These are phyloP conservation scores for Microtus richardsoni DNA, from an alignment of 2,113 vertebrate species.

Conservation along the genomic window DNA sequence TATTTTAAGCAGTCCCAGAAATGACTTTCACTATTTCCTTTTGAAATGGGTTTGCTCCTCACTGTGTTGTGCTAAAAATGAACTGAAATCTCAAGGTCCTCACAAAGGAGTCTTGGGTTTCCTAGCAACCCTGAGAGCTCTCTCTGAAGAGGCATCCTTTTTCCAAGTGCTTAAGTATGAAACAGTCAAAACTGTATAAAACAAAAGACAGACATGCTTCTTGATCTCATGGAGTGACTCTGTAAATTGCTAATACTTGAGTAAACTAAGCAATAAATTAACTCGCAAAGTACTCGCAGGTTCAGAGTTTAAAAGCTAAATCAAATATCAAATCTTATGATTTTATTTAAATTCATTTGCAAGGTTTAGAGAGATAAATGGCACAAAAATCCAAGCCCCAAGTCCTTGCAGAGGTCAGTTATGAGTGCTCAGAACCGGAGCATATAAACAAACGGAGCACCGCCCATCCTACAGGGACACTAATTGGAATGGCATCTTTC, in stretches of 20 bases:
- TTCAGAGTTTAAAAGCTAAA: slow-evolving; percentile 29
- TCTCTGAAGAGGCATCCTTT: not conserved
- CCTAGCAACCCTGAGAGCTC: slow-evolving; percentile 52
- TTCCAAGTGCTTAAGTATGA: not conserved
- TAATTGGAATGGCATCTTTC: slow-evolving; percentile 33
- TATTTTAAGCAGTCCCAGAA: slow-evolving; percentile 29
- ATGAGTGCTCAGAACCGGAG: not conserved
- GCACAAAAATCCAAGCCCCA: not conserved
- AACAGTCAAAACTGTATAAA: not conserved
- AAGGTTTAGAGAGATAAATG: not conserved
- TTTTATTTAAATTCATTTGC: slow-evolving; percentile 8
- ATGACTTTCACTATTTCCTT: not conserved
- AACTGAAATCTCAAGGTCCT: slow-evolving; percentile 54
- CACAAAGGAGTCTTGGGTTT: slow-evolving; percentile 30
- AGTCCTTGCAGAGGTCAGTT: not conserved
- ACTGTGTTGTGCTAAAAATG: slow-evolving; percentile 16
- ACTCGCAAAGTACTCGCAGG: not conserved
- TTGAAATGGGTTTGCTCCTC: slow-evolving; percentile 37
- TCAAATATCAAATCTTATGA: not conserved
- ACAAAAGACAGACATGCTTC: slow-evolving; percentile 22
- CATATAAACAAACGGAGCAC: slow-evolving; percentile 24
- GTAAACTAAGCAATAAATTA: not conserved
- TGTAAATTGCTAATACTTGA: not conserved
- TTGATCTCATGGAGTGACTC: not conserved
- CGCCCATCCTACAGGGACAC: not conserved